phyloP scores from a whole-genome alignment of 2,888 invertebrate genomes.

The Osedax fenrisi region DNA sequence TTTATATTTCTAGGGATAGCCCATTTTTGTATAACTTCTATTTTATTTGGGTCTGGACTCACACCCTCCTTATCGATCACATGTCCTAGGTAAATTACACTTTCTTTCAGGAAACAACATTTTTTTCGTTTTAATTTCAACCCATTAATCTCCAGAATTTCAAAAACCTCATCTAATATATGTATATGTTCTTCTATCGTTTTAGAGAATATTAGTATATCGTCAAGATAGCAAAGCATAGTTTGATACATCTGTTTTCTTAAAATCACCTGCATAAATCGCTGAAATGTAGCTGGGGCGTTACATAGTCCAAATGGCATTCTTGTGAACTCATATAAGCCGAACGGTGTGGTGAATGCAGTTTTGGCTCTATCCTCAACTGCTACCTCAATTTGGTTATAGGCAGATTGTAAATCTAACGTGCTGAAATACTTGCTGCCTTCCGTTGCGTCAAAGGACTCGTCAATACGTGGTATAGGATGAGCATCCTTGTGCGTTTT shows the following conservation, averaged over 20 bases:
- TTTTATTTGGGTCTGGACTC: conserved; percentile 3
- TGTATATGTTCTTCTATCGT: conserved; percentile 28
- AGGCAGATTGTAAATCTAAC: conserved; percentile 34
- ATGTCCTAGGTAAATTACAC: conserved; percentile 32
- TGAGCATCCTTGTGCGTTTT: neutral
- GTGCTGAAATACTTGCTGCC: conserved; percentile 32
- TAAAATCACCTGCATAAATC: conserved; percentile 35
- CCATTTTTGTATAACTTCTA: neutral
- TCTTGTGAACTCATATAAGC: conserved; percentile 33
- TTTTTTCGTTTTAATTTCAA: conserved; percentile 34
- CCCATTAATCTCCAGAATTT: conserved; percentile 20
- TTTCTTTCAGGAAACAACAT: conserved; percentile 29
- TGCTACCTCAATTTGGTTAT: conserved; percentile 32
- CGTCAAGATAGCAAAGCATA: conserved; percentile 35
- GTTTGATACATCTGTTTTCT: conserved; percentile 30
- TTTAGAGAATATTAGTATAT: conserved; percentile 32
- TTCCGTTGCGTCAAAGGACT: conserved; percentile 26
- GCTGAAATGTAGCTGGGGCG: conserved; percentile 35
- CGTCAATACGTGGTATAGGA: conserved; percentile 26
- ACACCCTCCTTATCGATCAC: conserved; percentile 28
- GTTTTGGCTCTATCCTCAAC: conserved; percentile 33
- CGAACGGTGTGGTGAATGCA: conserved; percentile 33
- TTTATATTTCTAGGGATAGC: neutral
- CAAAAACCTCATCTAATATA: conserved; percentile 31
- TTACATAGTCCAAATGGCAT: conserved; percentile 36